Percentiles rank a stretch among this genome's conserved stretches.
Evolutionary conservation across 2,113 vertebrate genomes (phyloP).

Genomic region (Lethenteron camtschaticum): DNA sequence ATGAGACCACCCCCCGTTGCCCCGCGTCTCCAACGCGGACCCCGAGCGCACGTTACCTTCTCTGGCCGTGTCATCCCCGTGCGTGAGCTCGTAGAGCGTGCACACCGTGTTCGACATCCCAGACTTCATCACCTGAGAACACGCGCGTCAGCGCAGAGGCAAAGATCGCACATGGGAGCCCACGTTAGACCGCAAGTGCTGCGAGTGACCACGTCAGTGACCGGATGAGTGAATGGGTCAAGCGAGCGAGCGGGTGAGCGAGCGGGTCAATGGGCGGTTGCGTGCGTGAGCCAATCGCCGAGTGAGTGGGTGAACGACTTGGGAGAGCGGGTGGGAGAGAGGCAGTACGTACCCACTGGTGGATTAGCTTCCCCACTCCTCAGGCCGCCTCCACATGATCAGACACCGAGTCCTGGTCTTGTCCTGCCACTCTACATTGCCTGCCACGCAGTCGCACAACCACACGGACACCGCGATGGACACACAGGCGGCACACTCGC

Average conservation of each 20-base stretch:
- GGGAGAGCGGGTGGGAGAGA: constrained; percentile 5
- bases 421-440: constrained; percentile 87
- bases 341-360: constrained; percentile 63
- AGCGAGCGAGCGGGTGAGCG: too few species aligned
- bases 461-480: too few species aligned
- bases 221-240: too few species aligned
- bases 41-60: constrained; percentile 38
- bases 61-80: constrained; percentile 58
- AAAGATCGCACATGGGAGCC: too few species aligned
- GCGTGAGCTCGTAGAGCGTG: constrained; percentile 63
- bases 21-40: too few species aligned
- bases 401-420: constrained; percentile 87
- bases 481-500: too few species aligned
- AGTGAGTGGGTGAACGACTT: too few species aligned
- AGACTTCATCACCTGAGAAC: constrained; percentile 48
- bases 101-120: constrained; percentile 81
- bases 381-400: constrained; percentile 87
- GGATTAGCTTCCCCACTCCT: constrained; percentile 91
- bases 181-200: too few species aligned
- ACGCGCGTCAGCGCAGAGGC: background rate
- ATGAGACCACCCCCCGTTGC: too few species aligned
- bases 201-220: too few species aligned
- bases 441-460: constrained; percentile 17
- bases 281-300: too few species aligned
- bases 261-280: too few species aligned